Evolutionary conservation across 2,113 vertebrate genomes (phyloP), one percentile per base, ranked within the genome.

Genomic region (Lates calcarifer): DNA sequence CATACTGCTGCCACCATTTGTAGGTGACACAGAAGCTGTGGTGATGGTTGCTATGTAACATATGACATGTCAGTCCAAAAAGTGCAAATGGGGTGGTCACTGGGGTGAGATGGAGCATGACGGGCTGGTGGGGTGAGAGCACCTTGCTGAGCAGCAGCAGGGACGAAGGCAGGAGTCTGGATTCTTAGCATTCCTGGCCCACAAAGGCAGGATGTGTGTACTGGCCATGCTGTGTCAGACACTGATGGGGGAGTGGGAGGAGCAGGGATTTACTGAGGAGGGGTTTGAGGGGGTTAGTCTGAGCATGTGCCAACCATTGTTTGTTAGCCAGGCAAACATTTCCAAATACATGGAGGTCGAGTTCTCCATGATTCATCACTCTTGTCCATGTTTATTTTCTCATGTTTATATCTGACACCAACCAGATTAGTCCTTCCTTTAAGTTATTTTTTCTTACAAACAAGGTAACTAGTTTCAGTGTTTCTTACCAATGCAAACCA

Each of bases 141-240:
- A 91, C 83, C 92, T 90, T 87, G 87, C 85, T 77, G 87, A 88
- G 75, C 78, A 86, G 72, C 49, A 80, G 77, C 1, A 53, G 78
- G 70, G 58, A 73, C 67, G 61, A 69, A 81, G 75, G 83, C 77
- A 84, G 67, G 74, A 82, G 87, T 83, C 87, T 79, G 87, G 89
- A 95, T 95, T 94, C 91, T 88, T 90, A 56, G 79, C 75, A 95
- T 95, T 95, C 95, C 94, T 88, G 85, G 84, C 84, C 82, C 89
- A 95, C 95, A 95, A 95, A 95, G 93, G 92, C 94, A 95, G 94
- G 95, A 95, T 95, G 94, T 94, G 94, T 95, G 89, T 22, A 68
- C 84, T 72, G 83, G 89, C 82, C 77, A 78, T 13, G 67, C 89
- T 84, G 86, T 74, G 58, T 88, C 56, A 60, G 57, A 89, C 87